phyloP scores from a whole-genome alignment of 1,140 invertebrate genomes.

The Philaenus spumarius region DNA sequence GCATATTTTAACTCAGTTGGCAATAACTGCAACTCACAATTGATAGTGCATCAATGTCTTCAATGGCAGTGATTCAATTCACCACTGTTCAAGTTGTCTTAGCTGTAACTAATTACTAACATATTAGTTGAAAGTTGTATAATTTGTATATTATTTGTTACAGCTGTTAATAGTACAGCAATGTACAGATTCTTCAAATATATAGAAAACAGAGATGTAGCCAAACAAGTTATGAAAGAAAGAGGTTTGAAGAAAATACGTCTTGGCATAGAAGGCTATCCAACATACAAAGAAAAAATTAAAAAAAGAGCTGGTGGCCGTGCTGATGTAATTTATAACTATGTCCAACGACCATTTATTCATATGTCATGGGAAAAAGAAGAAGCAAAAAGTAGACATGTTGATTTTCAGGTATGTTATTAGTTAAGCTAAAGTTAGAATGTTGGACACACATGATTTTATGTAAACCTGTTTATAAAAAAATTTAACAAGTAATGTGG shows the following conservation, averaged over 20 bases:
- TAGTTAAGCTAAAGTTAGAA: too few species aligned
- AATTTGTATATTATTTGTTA: conserved; percentile 29
- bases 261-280: conserved; percentile 98
- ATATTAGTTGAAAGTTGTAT: too few species aligned
- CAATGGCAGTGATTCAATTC: too few species aligned
- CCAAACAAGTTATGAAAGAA: conserved; percentile 98
- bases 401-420: conserved; percentile 74
- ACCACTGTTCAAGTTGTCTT: too few species aligned
- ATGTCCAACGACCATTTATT: conserved; percentile 98
- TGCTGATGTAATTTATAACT: conserved; percentile 95
- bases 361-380: conserved; percentile 99
- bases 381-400: conserved; percentile 97
- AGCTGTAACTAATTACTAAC: too few species aligned
- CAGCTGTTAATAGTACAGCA: conserved; percentile 79
- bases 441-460: too few species aligned
- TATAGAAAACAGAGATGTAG: conserved; percentile 98
- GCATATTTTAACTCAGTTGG: too few species aligned
- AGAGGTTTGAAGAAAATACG: conserved; percentile 97
- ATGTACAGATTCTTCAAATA: conserved; percentile 99
- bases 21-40: too few species aligned
- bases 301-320: conserved; percentile 85
- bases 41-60: too few species aligned
- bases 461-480: too few species aligned
- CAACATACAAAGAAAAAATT: conserved; percentile 97
- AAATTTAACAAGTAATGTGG: too few species aligned